These are phyloP conservation scores for Cacatua alba DNA, from an alignment of 2,113 vertebrate genomes.

Conservation along the genomic window DNA sequence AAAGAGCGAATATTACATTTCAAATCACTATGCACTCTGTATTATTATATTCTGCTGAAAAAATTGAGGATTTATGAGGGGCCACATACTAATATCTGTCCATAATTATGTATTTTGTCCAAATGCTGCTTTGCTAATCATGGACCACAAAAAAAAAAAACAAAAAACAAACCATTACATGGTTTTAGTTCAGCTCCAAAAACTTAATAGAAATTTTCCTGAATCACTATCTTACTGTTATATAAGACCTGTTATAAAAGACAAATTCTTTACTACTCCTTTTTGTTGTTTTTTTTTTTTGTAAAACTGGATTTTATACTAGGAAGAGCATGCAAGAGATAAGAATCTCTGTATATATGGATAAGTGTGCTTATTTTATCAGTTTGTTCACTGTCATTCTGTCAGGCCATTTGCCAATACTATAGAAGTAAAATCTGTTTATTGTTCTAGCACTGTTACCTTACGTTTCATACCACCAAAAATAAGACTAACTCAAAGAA, in stretches of 20 bases:
- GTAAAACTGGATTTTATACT: background rate
- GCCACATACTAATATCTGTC: background rate
- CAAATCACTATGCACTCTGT: background rate
- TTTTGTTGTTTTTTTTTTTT: background rate
- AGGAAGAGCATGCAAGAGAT: background rate
- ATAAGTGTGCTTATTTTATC: background rate
- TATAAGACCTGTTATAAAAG: background rate
- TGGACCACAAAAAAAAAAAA: background rate
- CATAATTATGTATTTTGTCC: background rate
- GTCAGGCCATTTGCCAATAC: background rate
- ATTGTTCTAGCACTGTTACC: background rate
- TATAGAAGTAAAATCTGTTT: background rate
- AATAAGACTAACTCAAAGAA: background rate
- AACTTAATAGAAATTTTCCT: background rate
- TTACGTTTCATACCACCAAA: background rate
- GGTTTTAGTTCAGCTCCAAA: background rate
- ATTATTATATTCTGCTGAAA: background rate
- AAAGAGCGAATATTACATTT: background rate
- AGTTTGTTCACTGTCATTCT: background rate
- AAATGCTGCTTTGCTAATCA: background rate
- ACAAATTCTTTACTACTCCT: background rate
- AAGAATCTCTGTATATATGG: background rate
- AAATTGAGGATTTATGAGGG: background rate
- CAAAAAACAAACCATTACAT: background rate
- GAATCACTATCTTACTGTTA: background rate